These are phyloP conservation scores for Cliona cf. orientalis DNA, from an alignment of 37 sponge, comb jelly and placozoan species.

Conservation along the genomic window DNA sequence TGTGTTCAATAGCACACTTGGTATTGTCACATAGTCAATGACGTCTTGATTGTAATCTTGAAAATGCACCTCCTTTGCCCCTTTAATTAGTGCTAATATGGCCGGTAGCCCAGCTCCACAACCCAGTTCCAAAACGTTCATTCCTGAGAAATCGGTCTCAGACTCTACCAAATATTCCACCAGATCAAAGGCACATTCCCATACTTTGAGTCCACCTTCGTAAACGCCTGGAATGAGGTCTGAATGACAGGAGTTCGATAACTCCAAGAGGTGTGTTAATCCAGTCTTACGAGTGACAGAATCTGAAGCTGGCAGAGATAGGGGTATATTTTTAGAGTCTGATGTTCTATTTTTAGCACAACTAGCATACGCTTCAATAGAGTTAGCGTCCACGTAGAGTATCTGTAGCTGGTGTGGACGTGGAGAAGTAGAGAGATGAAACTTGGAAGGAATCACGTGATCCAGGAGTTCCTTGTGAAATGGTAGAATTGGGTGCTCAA, in stretches of 20 bases:
- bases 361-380: too few relatives aligned
- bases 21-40: conserved; percentile 78
- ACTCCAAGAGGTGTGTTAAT: neutral
- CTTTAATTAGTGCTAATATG: conserved; percentile 67
- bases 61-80: conserved; percentile 71
- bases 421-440: too few relatives aligned
- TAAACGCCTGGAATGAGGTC: conserved; percentile 90
- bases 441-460: too few relatives aligned
- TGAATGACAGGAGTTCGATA: conserved; percentile 39
- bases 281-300: neutral
- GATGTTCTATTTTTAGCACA: too few relatives aligned
- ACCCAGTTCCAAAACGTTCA: conserved; percentile 87
- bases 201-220: conserved; percentile 96
- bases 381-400: too few relatives aligned
- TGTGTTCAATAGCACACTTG: conserved; percentile 63
- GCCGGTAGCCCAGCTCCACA: conserved; percentile 95
- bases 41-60: conserved; percentile 97
- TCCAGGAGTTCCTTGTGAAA: too few relatives aligned
- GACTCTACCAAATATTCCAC: conserved; percentile 42
- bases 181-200: conserved; percentile 95
- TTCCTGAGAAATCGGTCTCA: conserved; percentile 22
- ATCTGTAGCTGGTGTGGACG: too few relatives aligned
- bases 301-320: too few relatives aligned
- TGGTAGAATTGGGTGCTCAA: too few relatives aligned
- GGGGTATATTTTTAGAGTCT: too few relatives aligned